Evolutionary conservation across 2,797 vertebrate species (phyloP).

Genomic region (Momotus momota): DNA sequence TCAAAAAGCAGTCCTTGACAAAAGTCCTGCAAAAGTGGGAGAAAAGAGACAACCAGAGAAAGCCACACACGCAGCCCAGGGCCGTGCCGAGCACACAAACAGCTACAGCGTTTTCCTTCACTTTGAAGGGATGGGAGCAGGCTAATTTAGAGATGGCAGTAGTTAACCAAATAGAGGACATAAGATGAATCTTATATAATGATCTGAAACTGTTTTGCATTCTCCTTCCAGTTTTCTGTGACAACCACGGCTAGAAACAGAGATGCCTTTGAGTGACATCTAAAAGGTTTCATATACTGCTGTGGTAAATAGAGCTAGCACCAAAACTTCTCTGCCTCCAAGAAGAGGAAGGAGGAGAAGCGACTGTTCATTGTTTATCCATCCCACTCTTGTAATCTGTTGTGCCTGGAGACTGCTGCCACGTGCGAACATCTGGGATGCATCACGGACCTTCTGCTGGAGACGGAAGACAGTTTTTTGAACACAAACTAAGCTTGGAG

Average conservation of each 20-base stretch:
- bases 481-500: not conserved
- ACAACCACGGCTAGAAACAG: not conserved
- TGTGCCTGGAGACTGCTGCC: conserved; percentile 1
- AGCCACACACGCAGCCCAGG: accelerated
- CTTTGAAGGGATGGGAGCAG: not conserved
- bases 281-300: not conserved
- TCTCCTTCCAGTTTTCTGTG: not conserved
- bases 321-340: not conserved
- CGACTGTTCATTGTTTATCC: not conserved
- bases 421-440: conserved; percentile 51
- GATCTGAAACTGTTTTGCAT: not conserved
- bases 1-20: not conserved
- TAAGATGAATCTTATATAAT: not conserved
- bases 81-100: not conserved
- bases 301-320: not conserved
- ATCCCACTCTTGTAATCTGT: not conserved
- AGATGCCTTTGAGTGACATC: not conserved
- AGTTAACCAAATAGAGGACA: not conserved
- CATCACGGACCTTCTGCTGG: conserved; percentile 16
- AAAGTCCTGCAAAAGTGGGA: not conserved
- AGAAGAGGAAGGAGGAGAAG: not conserved
- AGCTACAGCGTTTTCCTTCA: not conserved
- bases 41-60: not conserved
- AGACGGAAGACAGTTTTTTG: not conserved
- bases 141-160: not conserved